Evolutionary conservation across 2,888 invertebrate genomes (phyloP), one percentile per base, ranked within the genome.

Genomic region (Parnassius smintheus): DNA sequence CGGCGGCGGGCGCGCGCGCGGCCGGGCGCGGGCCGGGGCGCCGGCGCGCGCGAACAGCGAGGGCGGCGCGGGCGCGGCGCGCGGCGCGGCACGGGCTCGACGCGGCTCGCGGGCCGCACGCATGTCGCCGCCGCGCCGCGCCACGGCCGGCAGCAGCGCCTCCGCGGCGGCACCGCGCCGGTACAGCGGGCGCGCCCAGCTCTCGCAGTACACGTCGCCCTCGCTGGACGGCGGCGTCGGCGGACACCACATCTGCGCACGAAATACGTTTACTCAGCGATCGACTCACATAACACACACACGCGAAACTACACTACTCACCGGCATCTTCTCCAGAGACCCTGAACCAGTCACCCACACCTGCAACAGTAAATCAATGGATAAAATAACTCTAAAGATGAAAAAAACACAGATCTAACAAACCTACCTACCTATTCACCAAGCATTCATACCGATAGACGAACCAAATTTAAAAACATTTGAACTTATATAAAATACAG

Each of bases 201-300:
- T 94, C 83, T 99, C 98, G 71, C 97, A 95, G 92, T 98, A 98
- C 63, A 98, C 87, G 85, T 99, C 99, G 78, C 95, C 95, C 76
- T 98, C 98, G 82, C 97, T 96, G 82, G 96, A 95, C 11, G 99
- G 98, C 64, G 99, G 99, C 22, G 99, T 99, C 63, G 98, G 99
- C 61, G 99, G 99, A 72, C 97, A 95, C 98, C 99, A 99, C 93
- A 98, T 95, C 98, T 98, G 86, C 72, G 66, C 66, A 60, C 55
- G 66, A 13, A 35, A 61, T 12, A 56, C 12, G 52, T 45, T 49
- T 55, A 49, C 41, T 50, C 61, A 9, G 25, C 9, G 4, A 1
- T 9, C 18, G 2, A 9, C 0, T 1, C 45, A 18, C 35, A 7
- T 1, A 35, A 2, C 13, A 25, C 35, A 7, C 7, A 35, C 35